Percentiles rank a stretch among this genome's conserved stretches.
Evolutionary conservation across 2,113 vertebrate species (phyloP).

Genomic region (Diadophis punctatus): DNA sequence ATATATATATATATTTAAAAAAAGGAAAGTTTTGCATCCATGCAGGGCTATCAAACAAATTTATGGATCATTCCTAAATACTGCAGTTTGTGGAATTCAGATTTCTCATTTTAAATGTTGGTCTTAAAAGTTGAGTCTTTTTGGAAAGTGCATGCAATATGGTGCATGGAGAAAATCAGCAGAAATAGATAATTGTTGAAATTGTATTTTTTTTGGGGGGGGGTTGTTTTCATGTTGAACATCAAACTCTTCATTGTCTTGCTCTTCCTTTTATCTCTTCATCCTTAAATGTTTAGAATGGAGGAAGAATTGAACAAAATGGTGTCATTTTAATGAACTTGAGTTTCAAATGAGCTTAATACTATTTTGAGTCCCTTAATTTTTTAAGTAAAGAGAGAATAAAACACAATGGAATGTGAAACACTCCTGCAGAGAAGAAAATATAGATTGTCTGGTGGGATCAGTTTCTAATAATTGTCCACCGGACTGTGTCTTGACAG

Average conservation of each 20-base stretch:
- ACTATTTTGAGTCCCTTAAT: background rate
- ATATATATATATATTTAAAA: too few species aligned
- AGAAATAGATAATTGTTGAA: background rate
- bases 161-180: background rate
- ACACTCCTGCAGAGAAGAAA: background rate
- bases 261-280: background rate
- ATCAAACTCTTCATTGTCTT: background rate
- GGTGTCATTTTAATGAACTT: background rate
- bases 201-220: background rate
- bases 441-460: background rate
- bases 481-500: background rate
- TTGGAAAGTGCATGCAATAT: background rate
- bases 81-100: background rate
- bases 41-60: background rate
- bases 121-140: background rate
- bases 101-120: background rate
- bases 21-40: too few species aligned
- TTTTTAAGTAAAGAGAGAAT: too few species aligned
- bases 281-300: background rate
- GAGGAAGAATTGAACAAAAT: background rate
- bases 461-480: background rate
- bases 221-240: background rate
- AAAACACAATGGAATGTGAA: background rate
- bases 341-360: background rate
- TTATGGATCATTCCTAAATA: background rate